Conservation (phyloP, 1,140 invertebrate species). For the Polyergus mexicanus region DNA sequence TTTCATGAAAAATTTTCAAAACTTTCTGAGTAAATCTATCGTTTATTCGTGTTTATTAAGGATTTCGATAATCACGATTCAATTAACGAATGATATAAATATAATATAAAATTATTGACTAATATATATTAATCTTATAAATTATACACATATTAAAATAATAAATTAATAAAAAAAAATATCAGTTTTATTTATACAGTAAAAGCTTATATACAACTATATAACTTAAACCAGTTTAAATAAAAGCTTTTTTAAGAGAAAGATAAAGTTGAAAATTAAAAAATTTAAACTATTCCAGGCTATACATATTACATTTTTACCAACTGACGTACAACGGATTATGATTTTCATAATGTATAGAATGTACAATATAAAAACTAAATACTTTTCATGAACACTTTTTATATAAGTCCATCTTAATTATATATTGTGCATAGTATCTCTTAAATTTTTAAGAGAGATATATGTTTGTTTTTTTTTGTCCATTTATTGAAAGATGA, state of each 20-base stretch:
- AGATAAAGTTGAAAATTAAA: constrained; percentile 1
- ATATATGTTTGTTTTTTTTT: too few relatives aligned
- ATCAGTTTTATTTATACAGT: neutral
- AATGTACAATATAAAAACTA: neutral
- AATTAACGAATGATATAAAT: neutral
- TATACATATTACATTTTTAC: neutral
- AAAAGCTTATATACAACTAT: neutral
- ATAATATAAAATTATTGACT: neutral
- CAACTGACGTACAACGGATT: neutral
- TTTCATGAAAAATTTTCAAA: neutral
- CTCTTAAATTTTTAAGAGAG: neutral
- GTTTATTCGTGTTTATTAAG: neutral
- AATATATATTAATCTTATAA: neutral
- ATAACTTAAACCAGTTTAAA: neutral
- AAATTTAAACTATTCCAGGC: neutral
- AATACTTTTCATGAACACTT: neutral
- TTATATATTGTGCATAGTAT: neutral
- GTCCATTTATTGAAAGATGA: neutral
- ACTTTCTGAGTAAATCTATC: neutral
- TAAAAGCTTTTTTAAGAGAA: neutral
- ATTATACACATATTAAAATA: too few relatives aligned
- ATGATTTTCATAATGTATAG: constrained; percentile 3
- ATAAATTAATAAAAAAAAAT: neutral
- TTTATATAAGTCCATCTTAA: neutral
- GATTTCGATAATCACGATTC: neutral